Percentiles rank a stretch among this genome's conserved stretches.
phyloP scores from a whole-genome alignment of 2,797 vertebrate species.

The Tapirus indicus region DNA sequence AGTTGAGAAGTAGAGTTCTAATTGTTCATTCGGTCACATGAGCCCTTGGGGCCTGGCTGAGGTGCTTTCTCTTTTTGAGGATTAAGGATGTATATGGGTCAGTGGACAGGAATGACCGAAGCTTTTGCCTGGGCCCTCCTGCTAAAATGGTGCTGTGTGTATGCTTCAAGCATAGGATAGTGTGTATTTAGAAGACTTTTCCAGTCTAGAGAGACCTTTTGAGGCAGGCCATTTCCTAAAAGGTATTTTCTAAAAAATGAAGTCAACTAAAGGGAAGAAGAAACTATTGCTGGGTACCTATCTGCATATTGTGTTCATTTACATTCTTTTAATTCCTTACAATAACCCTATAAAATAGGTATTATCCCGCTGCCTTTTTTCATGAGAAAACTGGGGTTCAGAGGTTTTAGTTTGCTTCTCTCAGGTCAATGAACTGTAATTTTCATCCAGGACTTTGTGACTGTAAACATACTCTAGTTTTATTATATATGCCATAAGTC shows the following conservation, averaged over 20 bases:
- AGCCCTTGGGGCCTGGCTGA: neutral
- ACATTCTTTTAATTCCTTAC: neutral
- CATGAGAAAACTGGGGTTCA: neutral
- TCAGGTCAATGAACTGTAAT: neutral
- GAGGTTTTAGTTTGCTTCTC: conserved; percentile 18
- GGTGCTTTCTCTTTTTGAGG: conserved; percentile 37
- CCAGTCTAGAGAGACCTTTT: neutral
- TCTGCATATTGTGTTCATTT: neutral
- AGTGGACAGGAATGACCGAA: conserved; percentile 32
- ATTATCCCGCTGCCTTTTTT: neutral
- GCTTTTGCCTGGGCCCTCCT: neutral
- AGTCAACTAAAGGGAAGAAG: neutral
- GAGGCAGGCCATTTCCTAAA: neutral
- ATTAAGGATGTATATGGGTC: conserved; percentile 43
- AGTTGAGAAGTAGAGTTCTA: conserved; percentile 21
- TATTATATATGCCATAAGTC: conserved; percentile 10
- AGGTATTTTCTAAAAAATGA: neutral
- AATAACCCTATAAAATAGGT: neutral
- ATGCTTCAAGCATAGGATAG: neutral
- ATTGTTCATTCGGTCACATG: conserved; percentile 27
- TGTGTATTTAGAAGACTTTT: neutral
- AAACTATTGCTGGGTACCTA: neutral
- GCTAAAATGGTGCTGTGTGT: neutral
- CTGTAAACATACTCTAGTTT: conserved; percentile 35
- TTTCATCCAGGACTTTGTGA: conserved; percentile 60